Base-by-base conservation (phyloP, 2,113 vertebrate genomes). In the Coreoperca whiteheadi region DNA sequence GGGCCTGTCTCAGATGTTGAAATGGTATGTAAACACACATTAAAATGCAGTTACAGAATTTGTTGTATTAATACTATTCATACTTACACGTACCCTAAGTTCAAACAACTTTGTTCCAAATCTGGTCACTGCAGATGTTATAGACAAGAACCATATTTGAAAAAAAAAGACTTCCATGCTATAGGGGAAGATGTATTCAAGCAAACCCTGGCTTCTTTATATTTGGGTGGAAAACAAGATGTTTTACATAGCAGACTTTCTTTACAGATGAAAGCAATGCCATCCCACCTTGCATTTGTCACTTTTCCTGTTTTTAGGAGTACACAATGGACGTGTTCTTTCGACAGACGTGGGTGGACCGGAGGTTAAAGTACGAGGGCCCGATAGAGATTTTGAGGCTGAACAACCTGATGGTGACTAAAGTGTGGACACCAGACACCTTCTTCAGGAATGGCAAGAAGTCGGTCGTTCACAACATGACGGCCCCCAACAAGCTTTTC, bases 321-420 rank as follows among this genome's bases (percentile, higher is more conserved):
- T 99, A 99, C 89, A 99, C 98, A 28, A 99, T 99, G 97, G 98
- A 99, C 86, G 98, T 99, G 82, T 99, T 99, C 94, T 99, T 99
- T 91, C 96, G 98, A 25, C 98, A 99, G 94, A 99, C 97, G 0
- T 99, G 98, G 98, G 97, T 98, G 77, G 98, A 99, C 93, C 96
- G 96, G 85, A 95, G 98, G 81, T 91, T 99, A 80, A 96, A 93
- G 91, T 99, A 99, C 25, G 98, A 99, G 46, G 98, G 98, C 1
- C 98, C 98, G 0, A 96, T 99, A 82, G 98, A 99, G 96, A 99
- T 99, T 91, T 92, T 99, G 82, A 96, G 98, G 79, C 94, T 99
- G 71, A 99, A 99, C 92, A 99, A 99, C 93, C 94, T 99, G 94
- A 99, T 99, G 98, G 98, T 99, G 92, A 98, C 97, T 0, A 99